Conservation (phyloP, 2,797 vertebrate genomes). For the Anguilla obscura region DNA sequence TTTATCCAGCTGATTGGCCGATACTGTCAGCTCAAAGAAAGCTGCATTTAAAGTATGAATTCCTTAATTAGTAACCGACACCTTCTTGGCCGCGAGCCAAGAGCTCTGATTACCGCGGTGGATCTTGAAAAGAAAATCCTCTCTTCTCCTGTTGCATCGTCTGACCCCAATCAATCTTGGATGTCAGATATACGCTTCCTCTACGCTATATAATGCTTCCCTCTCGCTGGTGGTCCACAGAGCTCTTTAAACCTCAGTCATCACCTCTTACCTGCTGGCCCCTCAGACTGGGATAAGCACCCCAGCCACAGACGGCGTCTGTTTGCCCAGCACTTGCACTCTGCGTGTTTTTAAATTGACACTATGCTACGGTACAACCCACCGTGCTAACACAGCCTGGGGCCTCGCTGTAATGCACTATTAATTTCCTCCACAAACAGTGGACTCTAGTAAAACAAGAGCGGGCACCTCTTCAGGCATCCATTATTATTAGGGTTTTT, state of each 20-base stretch:
- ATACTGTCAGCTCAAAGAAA: neutral
- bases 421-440: conserved; percentile 10
- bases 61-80: neutral
- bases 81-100: neutral
- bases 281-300: neutral
- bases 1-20: neutral
- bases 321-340: conserved; percentile 3
- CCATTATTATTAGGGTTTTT: neutral
- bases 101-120: neutral
- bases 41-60: neutral
- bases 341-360: neutral
- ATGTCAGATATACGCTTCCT: neutral
- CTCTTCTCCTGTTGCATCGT: neutral
- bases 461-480: neutral
- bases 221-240: neutral
- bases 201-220: neutral
- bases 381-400: neutral
- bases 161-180: conserved; percentile 19
- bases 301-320: neutral
- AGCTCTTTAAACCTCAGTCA: conserved; percentile 5
- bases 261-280: conserved; percentile 4
- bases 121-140: neutral
- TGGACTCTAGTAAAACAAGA: neutral
- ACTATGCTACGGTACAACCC: neutral
- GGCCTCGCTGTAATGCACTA: neutral